A percentile compares a stretch with the other conserved stretches of the same genome.
Evolutionary conservation across 2,888 invertebrate species (phyloP).

Genomic region (Ephialtes manifestator): DNA sequence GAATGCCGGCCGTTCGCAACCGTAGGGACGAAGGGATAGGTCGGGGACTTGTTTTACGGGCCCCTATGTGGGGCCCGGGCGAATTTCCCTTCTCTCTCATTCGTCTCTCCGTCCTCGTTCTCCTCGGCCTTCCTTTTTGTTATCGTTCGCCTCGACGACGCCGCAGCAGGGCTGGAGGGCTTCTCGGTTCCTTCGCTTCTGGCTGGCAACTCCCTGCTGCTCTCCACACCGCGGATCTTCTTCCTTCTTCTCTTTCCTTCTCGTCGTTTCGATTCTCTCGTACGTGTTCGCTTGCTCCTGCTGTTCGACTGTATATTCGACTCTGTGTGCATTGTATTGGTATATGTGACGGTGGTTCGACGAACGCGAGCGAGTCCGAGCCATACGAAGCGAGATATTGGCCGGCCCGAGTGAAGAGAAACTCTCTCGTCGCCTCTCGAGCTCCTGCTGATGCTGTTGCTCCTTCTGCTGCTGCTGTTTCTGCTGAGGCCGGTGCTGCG

Average conservation of each 20-base stretch:
- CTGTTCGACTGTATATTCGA: conserved; percentile 37
- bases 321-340: conserved; percentile 38
- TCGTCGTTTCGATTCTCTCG: conserved; percentile 22
- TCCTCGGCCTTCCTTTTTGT: conserved; percentile 55
- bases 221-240: conserved; percentile 59
- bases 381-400: conserved; percentile 50
- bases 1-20: conserved; percentile 77
- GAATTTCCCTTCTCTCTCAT: conserved; percentile 46
- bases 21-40: conserved; percentile 78
- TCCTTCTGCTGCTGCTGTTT: conserved; percentile 13
- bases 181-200: conserved; percentile 61
- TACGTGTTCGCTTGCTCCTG: conserved; percentile 39
- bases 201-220: conserved; percentile 67
- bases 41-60: conserved; percentile 75
- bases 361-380: conserved; percentile 46
- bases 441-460: conserved; percentile 37
- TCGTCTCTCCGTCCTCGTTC: conserved; percentile 41
- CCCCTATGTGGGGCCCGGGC: conserved; percentile 61
- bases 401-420: conserved; percentile 48
- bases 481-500: conserved; percentile 21
- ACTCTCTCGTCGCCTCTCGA: conserved; percentile 52
- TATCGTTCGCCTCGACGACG: conserved; percentile 46
- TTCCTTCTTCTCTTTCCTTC: conserved; percentile 39
- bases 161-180: conserved; percentile 47
- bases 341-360: conserved; percentile 55